Percentiles rank a stretch among this genome's conserved stretches.
These are phyloP conservation scores for Phengaris arion DNA, from an alignment of 2,888 invertebrate species.

Conservation along the genomic window DNA sequence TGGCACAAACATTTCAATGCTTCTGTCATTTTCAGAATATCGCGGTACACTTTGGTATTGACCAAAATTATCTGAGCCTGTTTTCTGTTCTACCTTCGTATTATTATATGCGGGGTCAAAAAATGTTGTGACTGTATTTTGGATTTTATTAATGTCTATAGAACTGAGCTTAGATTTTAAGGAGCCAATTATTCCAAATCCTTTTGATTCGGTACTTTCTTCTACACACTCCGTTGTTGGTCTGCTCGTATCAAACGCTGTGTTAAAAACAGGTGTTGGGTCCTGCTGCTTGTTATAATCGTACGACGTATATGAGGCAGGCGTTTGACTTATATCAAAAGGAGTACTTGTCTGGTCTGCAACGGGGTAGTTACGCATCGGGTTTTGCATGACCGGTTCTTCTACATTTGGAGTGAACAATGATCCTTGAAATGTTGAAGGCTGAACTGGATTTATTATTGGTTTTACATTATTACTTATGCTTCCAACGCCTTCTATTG, in stretches of 20 bases:
- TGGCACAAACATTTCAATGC: slow-evolving; percentile 39
- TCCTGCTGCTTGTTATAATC: slow-evolving; percentile 40
- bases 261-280: slow-evolving; percentile 47
- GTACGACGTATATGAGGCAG: slow-evolving; percentile 39
- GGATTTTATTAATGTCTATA: slow-evolving; percentile 71
- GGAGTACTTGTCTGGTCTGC: slow-evolving; percentile 33
- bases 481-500: slow-evolving; percentile 66
- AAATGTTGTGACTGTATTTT: slow-evolving; percentile 70
- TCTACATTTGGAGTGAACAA: slow-evolving; percentile 55
- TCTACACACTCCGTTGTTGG: slow-evolving; percentile 53
- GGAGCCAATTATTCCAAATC: slow-evolving; percentile 69
- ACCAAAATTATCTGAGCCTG: slow-evolving; percentile 38
- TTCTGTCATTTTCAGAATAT: slow-evolving; percentile 18
- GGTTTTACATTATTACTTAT: slow-evolving; percentile 67
- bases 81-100: slow-evolving; percentile 44
- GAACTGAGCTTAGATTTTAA: slow-evolving; percentile 70
- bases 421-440: slow-evolving; percentile 53
- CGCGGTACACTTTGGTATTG: slow-evolving; percentile 36
- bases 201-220: slow-evolving; percentile 52
- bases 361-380: slow-evolving; percentile 42
- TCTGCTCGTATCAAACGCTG: slow-evolving; percentile 65
- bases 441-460: slow-evolving; percentile 49
- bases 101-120: slow-evolving; percentile 72
- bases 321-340: slow-evolving; percentile 46
- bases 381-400: slow-evolving; percentile 33